Conservation (phyloP, 2,113 vertebrate species). For the Garra rufa region DNA sequence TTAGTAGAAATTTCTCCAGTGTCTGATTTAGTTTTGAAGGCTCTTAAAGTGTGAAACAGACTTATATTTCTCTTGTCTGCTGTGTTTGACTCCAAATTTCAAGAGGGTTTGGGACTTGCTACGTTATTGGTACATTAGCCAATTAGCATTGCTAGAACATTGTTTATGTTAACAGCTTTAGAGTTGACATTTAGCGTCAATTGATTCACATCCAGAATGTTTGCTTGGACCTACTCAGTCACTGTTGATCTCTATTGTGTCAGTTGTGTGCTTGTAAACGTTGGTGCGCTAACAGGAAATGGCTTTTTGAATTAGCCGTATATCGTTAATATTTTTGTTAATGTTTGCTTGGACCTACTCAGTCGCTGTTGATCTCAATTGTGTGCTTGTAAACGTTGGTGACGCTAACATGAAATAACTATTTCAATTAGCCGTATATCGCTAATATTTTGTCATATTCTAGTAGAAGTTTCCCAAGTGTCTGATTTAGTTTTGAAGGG, state of each 20-base stretch:
- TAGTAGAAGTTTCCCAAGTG: no score
- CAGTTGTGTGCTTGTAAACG: background rate
- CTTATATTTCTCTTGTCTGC: background rate
- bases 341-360: no score
- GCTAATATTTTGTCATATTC: no score
- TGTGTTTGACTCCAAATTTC: background rate
- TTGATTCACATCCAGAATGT: background rate
- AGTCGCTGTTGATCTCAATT: no score
- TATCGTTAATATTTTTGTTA: background rate
- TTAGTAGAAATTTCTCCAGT: background rate
- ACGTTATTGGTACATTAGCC: constrained; percentile 27
- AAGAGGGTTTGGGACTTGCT: background rate
- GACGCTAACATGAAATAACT: no score
- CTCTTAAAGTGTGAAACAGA: constrained; percentile 11
- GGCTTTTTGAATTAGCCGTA: background rate
- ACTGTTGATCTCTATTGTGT: background rate
- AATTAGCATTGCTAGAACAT: background rate
- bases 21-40: background rate
- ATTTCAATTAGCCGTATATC: no score
- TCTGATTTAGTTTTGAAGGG: no score
- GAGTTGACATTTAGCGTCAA: background rate
- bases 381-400: no score
- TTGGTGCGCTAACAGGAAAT: background rate
- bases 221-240: background rate
- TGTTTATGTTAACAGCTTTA: background rate